Percentiles rank a stretch among this genome's conserved stretches.
These are phyloP conservation scores for Novumbra hubbsi DNA, from an alignment of 2,797 vertebrate genomes.

Conservation along the genomic window DNA sequence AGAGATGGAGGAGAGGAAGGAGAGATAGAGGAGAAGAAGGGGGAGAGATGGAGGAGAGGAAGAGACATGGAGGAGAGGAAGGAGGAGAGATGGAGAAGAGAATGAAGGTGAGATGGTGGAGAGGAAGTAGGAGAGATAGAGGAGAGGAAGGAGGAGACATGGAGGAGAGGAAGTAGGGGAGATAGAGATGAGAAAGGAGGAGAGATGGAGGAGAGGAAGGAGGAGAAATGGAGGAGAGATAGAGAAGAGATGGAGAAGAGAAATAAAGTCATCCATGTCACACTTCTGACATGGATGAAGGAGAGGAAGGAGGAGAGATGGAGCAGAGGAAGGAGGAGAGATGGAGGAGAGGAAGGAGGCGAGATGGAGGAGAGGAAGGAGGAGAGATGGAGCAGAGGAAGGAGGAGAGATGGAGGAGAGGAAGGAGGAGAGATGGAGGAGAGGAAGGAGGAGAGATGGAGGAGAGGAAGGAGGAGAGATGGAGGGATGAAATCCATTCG, in stretches of 20 bases:
- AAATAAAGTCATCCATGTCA: too few species aligned
- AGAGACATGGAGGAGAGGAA: background rate
- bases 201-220: background rate
- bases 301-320: conserved; percentile 4
- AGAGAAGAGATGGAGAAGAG: background rate
- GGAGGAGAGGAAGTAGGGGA: background rate
- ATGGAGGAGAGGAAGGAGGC: background rate
- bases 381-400: background rate
- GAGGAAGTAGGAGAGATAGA: background rate
- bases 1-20: background rate
- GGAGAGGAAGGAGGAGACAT: background rate
- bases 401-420: background rate
- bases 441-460: background rate
- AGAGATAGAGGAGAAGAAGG: background rate
- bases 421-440: conserved; percentile 12
- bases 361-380: background rate
- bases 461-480: background rate
- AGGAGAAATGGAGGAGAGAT: background rate
- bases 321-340: background rate
- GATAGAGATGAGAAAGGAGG: background rate
- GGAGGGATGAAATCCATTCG: background rate
- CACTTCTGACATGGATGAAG: too few species aligned
- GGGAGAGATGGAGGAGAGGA: background rate
- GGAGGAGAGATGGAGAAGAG: background rate
- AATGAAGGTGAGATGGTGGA: background rate